Evolutionary conservation across 2,113 vertebrate genomes (phyloP), one percentile per base, ranked within the genome.

Genomic region (Diglossa brunneiventris): DNA sequence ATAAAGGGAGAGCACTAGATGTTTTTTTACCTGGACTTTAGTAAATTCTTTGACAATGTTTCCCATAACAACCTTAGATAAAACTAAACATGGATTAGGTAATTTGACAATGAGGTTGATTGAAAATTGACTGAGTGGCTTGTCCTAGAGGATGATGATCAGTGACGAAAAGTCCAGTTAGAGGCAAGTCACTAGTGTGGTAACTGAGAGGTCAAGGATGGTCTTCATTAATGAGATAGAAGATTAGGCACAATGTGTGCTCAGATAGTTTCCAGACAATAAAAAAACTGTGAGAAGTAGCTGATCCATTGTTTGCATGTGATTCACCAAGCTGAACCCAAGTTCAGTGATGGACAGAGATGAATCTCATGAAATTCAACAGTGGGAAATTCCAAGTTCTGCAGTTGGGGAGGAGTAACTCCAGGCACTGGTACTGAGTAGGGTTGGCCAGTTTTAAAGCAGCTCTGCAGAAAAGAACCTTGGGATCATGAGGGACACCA

Each of bases 371-470:
- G 1, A 76, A 39, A 63, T 58, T 39, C 17, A 52, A 11, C 14
- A 30, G 13, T 18, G 13, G 9, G 6, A 75, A 69, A 33, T 75
- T 69, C 7, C 4, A 41, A 23, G 11, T 69, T 14, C 26, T 77
- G 15, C 7, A 17, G 23, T 10, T n/a, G 58, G 16, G 23, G 17
- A 78, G 16, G 22, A 55, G 35, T 61, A n/a, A 39, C 4, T 8
- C 16, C 5, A 56, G 23, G 23, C 24, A 50, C 7, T 3, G n/a
- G 7, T 49, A 67, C 12, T 2, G 1, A 8, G 4, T 27, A 33
- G 18, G 24, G 3, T 1, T 58, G 15, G 42, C 6, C n/a, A 39
- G 15, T 14, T 49, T 61, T 31, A 72, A 86, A 66, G 56, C 17
- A 61, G 4, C 9, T 83, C 28, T 50, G 13, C 15, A 56, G 59